A percentile compares a stretch with the other conserved stretches of the same genome.
phyloP scores from a whole-genome alignment of 2,797 vertebrate genomes.

The Enteromius afrohamiltoni region DNA sequence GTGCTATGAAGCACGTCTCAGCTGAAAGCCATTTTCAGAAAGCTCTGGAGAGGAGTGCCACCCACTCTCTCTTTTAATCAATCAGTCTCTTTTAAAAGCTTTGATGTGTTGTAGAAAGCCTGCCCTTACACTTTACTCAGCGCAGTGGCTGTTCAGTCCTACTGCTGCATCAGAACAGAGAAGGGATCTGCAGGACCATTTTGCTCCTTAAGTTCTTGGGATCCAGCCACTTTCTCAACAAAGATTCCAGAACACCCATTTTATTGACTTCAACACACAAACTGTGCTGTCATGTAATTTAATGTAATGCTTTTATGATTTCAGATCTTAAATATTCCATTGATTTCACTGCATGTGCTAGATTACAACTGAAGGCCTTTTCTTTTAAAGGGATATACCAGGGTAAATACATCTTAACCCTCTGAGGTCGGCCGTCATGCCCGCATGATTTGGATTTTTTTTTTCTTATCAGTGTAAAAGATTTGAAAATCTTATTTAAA shows the following conservation, averaged over 20 bases:
- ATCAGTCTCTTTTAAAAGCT: constrained; percentile 42
- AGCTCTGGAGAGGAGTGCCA: constrained; percentile 12
- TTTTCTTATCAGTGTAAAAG: too few relatives aligned
- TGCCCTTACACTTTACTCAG: constrained; percentile 14
- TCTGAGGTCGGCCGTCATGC: too few relatives aligned
- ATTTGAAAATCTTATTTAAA: background rate
- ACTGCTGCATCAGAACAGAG: background rate
- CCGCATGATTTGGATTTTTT: too few relatives aligned
- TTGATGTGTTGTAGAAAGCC: constrained; percentile 43
- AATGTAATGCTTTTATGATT: background rate
- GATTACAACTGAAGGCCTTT: background rate
- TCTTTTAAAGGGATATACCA: background rate
- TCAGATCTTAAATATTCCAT: background rate
- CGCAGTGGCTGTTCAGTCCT: background rate
- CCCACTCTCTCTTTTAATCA: constrained; percentile 48
- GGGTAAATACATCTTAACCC: background rate
- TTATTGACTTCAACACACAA: background rate
- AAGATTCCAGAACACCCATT: background rate
- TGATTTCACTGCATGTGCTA: background rate
- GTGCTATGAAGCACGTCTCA: constrained; percentile 1
- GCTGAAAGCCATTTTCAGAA: constrained; percentile 4
- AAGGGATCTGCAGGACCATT: background rate
- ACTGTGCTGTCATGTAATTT: background rate
- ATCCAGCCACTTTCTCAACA: background rate
- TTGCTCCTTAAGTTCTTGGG: background rate